Base-by-base conservation (phyloP, 2,888 invertebrate genomes). In the Cheilosia impressa region DNA sequence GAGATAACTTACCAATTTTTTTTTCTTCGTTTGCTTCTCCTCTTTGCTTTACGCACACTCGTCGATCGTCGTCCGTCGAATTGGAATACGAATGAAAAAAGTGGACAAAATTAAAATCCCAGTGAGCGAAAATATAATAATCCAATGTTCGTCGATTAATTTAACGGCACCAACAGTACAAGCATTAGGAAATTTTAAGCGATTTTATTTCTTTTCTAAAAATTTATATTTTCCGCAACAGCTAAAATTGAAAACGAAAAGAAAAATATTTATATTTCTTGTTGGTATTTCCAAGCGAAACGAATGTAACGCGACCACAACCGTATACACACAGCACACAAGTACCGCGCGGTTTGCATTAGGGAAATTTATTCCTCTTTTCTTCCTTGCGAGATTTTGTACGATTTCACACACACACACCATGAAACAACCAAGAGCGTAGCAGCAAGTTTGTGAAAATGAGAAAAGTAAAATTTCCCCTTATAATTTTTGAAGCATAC, bases 401-500 rank as follows among this genome's bases (percentile, higher is more conserved):
- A 60, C 13, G 73, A 68, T 55, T 72, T 50, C 53, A 66, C 63
- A 53, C 72, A 53, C 72, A 53, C 69, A 77, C 53, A 55, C 82
- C 66, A 72, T 43, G 31, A 72, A 52, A 71, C 31, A 45, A 65
- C 47, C 22, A 43, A 65, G 57, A 65, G 57, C 47, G 52, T 22
- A 65, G 43, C 57, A 65, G 43, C 41, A 65, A 57, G 34, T 66
- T 68, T 22, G 10, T n/a, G 45, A 50, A 50, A 41, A 47, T 22
- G 58, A 31, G 38, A 50, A 17, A 47, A 34, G 9, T 17, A n/a
- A 38, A 77, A 71, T 57, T 68, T 83, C 78, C 83, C 83, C 41
- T 22, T 82, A 76, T 76, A 63, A 57, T 63, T 55, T 65, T 41
- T 62, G 43, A 84, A 60, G 84, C 84, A 84, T 65, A 84, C 84